Base-by-base conservation (phyloP, 2,113 vertebrate genomes). In the Eretmodus cyanostictus region DNA sequence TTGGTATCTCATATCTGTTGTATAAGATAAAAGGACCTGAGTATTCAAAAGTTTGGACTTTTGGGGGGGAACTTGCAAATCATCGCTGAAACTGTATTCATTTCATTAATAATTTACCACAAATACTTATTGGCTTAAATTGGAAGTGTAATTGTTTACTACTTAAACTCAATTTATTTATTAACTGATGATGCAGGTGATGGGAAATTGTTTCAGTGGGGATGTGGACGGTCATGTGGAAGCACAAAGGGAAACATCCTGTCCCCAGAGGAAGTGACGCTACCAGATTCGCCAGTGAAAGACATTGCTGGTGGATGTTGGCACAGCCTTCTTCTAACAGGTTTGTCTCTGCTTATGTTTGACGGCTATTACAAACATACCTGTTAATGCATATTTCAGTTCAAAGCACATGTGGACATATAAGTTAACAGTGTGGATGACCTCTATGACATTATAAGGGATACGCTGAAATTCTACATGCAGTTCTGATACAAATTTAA, bases 301-400 rank as follows among this genome's bases (percentile, higher is more conserved):
- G 83, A 86, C 45, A 86, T 93, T 7, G 83, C 89, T 14, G 90
- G 49, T 9, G 95, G 88, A 86, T 87, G 81, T 71, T 90, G 87
- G 71, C 90, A 92, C 34, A 91, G 86, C 81, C 84, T 94, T n/a
- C 87, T 93, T 51, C 84, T 94, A 42, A 95, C 90, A 86, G 94
- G 93, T 95, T 8, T 80, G 91, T 63, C 22, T n/a, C 19, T 27
- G 31, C 59, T 63, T 78, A 13, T 57, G 66, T 82, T 79, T 83
- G 2, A 68, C 54, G 86, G 27, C 4, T 68, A 4, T 22, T 29
- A 19, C 17, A 59, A 38, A 31, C 47, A 73, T 14, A 8, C 59
- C 79, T 59, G 79, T 24, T 89, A n/a, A 29, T 86, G 49, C 10
- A 19, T 73, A 42, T 79, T 71, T 53, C 6, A 66, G 29, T 76